Percentiles rank a stretch among this genome's conserved stretches.
phyloP scores from a whole-genome alignment of 2,113 vertebrate species.

The Charina bottae region DNA sequence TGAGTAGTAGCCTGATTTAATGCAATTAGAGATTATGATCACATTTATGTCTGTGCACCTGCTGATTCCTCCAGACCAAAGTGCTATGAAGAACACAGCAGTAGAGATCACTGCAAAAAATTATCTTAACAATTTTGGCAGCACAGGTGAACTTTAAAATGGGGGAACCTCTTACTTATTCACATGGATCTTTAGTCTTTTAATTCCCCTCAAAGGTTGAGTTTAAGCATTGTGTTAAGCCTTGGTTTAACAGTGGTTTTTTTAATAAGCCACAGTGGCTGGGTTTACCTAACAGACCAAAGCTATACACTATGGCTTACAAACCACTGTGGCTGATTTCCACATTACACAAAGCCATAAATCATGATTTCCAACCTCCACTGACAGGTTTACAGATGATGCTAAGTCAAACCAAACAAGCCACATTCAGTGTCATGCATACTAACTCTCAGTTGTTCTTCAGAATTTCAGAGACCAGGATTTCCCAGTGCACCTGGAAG shows the following conservation, averaged over 20 bases:
- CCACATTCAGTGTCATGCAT: not conserved
- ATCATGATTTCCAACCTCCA: not conserved
- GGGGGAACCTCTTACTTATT: not conserved
- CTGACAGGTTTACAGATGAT: not conserved
- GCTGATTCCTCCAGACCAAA: not conserved
- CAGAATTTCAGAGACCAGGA: not conserved
- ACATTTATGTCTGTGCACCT: not conserved
- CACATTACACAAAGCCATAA: not conserved
- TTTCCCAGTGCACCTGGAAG: not conserved
- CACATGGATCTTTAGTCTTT: not conserved
- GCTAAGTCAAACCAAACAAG: not conserved
- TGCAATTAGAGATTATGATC: not conserved
- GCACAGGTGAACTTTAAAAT: not conserved
- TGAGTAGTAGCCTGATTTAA: not conserved
- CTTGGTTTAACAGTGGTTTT: not conserved
- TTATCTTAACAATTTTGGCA: not conserved
- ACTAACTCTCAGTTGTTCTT: not conserved
- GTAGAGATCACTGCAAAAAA: not conserved
- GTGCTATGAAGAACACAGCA: not conserved
- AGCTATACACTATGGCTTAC: not conserved
- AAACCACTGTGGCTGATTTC: not conserved
- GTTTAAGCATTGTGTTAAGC: not conserved
- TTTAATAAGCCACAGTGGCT: not conserved
- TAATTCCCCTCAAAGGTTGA: not conserved
- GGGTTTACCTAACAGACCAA: not conserved